These are phyloP conservation scores for Stegodyphus dumicola DNA, from an alignment of 1,140 invertebrate genomes.

Conservation along the genomic window DNA sequence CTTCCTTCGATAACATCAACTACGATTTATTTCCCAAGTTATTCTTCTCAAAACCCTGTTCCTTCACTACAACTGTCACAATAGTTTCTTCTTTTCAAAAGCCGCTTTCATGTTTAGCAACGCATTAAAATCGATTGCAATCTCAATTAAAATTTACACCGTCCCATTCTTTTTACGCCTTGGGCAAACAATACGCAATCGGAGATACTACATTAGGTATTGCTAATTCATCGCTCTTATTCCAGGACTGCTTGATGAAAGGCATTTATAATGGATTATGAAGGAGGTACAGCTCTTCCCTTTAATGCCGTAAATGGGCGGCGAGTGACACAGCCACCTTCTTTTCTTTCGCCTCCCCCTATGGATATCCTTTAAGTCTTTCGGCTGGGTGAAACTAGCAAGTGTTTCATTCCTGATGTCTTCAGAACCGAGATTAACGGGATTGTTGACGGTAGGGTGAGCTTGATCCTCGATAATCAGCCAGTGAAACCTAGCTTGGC, in stretches of 20 bases:
- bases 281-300: neutral
- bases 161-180: constrained; percentile 14
- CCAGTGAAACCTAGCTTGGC: constrained; percentile 12
- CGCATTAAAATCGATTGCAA: constrained; percentile 2
- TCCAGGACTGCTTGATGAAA: constrained; percentile 2
- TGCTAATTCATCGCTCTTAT: constrained; percentile 30
- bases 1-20: neutral
- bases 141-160: constrained; percentile 15
- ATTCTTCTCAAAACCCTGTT: neutral
- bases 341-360: constrained; percentile 21
- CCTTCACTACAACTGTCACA: neutral
- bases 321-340: neutral
- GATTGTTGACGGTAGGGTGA: constrained; percentile 26
- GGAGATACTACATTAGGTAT: constrained; percentile 18
- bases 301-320: constrained; percentile 40
- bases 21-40: neutral
- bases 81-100: neutral
- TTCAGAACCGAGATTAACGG: constrained; percentile 24
- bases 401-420: constrained; percentile 33
- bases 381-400: constrained; percentile 18
- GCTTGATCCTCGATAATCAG: constrained; percentile 33
- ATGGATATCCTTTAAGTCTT: constrained; percentile 4
- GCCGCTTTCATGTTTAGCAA: neutral
- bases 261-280: constrained; percentile 36
- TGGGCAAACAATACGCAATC: constrained; percentile 22